A percentile compares a stretch with the other conserved stretches of the same genome.
Evolutionary conservation across 2,113 vertebrate species (phyloP).

Genomic region (Scomber scombrus): DNA sequence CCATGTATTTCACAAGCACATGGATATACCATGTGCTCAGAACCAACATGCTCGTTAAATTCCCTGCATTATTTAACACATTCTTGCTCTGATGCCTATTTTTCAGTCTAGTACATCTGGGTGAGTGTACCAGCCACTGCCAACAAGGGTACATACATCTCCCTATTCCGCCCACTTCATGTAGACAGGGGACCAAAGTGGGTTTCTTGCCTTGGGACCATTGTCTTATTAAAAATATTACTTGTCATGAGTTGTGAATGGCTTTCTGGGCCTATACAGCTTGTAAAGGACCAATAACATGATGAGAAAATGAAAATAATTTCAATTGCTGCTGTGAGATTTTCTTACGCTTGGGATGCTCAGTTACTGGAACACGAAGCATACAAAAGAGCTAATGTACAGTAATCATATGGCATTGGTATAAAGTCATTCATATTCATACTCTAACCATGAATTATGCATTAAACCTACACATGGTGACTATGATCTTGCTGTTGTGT

Average conservation of each 20-base stretch:
- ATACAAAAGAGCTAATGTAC: background rate
- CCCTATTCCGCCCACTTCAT: constrained; percentile 33
- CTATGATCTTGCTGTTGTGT: background rate
- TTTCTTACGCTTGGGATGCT: background rate
- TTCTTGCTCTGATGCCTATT: constrained; percentile 28
- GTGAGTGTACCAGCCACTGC: constrained; percentile 36
- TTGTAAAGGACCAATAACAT: constrained; percentile 13
- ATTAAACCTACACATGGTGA: background rate
- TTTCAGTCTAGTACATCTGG: constrained; percentile 40
- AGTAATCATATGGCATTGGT: background rate
- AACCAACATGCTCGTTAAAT: constrained; percentile 39
- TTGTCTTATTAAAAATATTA: constrained; percentile 44
- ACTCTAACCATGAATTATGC: constrained; percentile 29
- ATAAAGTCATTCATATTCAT: background rate
- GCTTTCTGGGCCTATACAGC: constrained; percentile 8
- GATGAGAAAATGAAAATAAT: constrained; percentile 25
- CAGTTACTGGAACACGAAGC: background rate
- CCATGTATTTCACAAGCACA: constrained; percentile 33
- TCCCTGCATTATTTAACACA: constrained; percentile 67
- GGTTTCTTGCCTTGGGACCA: constrained; percentile 30
- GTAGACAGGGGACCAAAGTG: constrained; percentile 15
- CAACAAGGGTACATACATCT: constrained; percentile 29
- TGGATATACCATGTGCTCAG: constrained; percentile 26
- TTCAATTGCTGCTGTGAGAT: background rate
- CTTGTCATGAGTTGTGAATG: constrained; percentile 32